Evolutionary conservation across 2,113 vertebrate species (phyloP).

Genomic region (Caranx melampygus): DNA sequence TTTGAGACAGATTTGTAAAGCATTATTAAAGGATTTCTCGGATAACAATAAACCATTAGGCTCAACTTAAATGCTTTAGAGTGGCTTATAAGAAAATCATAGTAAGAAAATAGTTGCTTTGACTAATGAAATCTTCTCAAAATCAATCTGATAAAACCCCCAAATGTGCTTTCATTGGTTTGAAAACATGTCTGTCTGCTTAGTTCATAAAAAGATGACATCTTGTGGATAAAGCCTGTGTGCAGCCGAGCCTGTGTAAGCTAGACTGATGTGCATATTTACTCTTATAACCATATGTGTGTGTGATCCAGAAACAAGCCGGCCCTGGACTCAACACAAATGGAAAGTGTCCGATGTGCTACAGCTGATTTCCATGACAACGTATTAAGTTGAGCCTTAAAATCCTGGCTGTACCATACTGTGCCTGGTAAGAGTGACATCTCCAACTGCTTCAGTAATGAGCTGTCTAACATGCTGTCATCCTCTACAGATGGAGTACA

Average conservation of each 20-base stretch:
- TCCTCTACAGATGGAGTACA: constrained; percentile 68
- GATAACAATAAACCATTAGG: no score
- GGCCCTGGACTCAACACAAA: constrained; percentile 29
- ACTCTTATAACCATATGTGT: constrained; percentile 25
- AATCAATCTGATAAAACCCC: background rate
- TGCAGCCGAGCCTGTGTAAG: constrained; percentile 9
- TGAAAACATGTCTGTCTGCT: constrained; percentile 14
- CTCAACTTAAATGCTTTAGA: background rate
- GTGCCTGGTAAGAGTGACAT: constrained; percentile 77
- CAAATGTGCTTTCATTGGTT: constrained; percentile 3
- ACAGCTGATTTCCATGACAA: constrained; percentile 80
- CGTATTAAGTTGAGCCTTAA: constrained; percentile 73
- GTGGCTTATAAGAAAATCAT: background rate
- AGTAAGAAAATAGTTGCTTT: background rate
- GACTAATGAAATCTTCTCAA: constrained; percentile 16
- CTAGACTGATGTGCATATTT: constrained; percentile 30
- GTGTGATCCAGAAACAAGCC: constrained; percentile 34
- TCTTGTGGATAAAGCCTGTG: constrained; percentile 7
- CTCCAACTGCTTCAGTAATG: constrained; percentile 80
- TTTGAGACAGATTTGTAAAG: no score
- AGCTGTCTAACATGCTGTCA: constrained; percentile 74
- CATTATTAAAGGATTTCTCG: no score
- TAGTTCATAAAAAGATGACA: constrained; percentile 12
- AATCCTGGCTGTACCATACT: constrained; percentile 63
- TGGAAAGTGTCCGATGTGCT: constrained; percentile 68